Base-by-base conservation (phyloP, 2,113 vertebrate genomes). In the Neoarius graeffei region DNA sequence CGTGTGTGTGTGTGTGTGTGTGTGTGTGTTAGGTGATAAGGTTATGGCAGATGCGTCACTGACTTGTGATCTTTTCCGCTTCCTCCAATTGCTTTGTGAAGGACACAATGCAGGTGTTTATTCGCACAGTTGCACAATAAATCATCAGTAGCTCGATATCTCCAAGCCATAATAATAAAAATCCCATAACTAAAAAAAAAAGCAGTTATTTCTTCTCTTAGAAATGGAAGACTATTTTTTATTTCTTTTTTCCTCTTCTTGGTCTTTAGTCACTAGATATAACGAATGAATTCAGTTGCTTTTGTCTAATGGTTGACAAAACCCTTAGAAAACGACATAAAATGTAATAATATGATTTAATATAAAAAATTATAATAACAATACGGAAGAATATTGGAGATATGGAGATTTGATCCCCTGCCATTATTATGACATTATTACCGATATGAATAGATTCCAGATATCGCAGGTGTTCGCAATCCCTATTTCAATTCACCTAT, bases 1-100 rank as follows among this genome's bases (percentile, higher is more conserved):
- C 64, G 27, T 73, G 3, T 19, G 14, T 71, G 35, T 59, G 66
- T 90, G 54, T 27, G 35, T 86, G 85, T 87, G 30, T 73, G 4
- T 20, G 15, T 42, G 42, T 59, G 62, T 90, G 56, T 84, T 93
- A 99, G 97, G 96, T 90, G 97, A 97, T 86, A 98, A 97, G 77
- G 97, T 99, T 89, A 97, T 99, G 94, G 97, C 97, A 85, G 97
- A 99, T 90, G 97, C 97, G 57, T 96, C 97, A 69, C 94, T 99
- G 86, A 99, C 97, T 64, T 98, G 97, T 94, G 98, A 99, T 92
- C 96, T 99, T 60, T 99, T 99, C 92, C 96, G 97, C 66, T 99
- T 99, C 91, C 96, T 99, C 48, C 98, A 99, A 5, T 94, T 99
- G 91, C 97, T 99, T 3, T 99, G 98, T 92, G 98, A 99, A 96